phyloP scores from a whole-genome alignment of 2,888 invertebrate species.

The Caenorhabditis becei region DNA sequence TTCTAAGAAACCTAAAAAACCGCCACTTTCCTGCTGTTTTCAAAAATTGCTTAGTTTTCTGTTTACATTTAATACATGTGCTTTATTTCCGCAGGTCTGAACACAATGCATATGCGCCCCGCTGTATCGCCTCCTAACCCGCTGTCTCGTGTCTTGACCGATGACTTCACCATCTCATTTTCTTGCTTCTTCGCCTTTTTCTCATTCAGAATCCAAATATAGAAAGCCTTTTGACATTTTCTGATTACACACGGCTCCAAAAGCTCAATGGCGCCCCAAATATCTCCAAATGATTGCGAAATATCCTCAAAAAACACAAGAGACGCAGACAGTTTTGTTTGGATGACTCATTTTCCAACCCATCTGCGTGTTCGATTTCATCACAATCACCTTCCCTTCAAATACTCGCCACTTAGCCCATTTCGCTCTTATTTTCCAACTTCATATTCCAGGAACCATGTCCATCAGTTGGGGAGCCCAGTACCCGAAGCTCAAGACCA shows the following conservation, averaged over 20 bases:
- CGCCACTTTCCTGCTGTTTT: too few species aligned
- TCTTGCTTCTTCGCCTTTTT: background rate
- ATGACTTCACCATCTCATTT: background rate
- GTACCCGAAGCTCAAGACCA: conserved; percentile 95
- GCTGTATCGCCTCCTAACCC: background rate
- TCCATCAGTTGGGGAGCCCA: conserved; percentile 89
- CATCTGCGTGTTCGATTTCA: conserved; percentile 27
- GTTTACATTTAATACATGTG: background rate
- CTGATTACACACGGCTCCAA: background rate
- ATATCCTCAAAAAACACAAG: background rate
- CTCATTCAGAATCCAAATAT: background rate
- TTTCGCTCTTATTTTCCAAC: conserved; percentile 16
- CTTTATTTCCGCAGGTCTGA: background rate
- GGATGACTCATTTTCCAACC: conserved; percentile 31
- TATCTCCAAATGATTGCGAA: conserved; percentile 32
- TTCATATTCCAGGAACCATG: conserved; percentile 61
- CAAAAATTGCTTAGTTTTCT: background rate
- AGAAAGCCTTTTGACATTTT: background rate
- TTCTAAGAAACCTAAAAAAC: too few species aligned
- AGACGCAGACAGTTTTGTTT: conserved; percentile 24
- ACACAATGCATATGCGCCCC: conserved; percentile 11
- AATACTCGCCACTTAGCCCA: conserved; percentile 1
- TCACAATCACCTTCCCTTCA: conserved; percentile 21
- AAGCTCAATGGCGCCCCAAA: background rate
- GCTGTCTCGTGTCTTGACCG: conserved; percentile 20